These are phyloP conservation scores for Parotocinclus haroldoi DNA, from an alignment of 2,797 vertebrate species.

Conservation along the genomic window DNA sequence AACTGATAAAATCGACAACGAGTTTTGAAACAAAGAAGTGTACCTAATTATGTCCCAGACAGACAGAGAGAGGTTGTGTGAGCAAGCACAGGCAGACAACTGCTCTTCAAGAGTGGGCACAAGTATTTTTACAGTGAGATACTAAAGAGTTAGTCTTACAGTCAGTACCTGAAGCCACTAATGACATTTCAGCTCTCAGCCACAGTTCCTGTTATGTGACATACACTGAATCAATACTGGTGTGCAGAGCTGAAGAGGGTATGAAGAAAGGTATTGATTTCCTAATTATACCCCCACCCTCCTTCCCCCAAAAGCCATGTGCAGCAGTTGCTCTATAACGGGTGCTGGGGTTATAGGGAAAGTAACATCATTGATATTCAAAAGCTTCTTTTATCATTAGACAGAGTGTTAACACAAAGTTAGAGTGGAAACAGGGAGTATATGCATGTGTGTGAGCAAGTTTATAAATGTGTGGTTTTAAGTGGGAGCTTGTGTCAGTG, in stretches of 20 bases:
- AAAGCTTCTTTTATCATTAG: conserved; percentile 48
- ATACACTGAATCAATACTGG: conserved; percentile 46
- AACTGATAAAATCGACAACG: too few relatives aligned
- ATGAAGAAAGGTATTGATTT: conserved; percentile 53
- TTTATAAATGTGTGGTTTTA: conserved; percentile 30
- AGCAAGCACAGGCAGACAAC: background rate
- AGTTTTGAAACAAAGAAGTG: too few relatives aligned
- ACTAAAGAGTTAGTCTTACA: conserved; percentile 14
- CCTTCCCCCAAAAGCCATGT: conserved; percentile 36
- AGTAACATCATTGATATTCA: conserved; percentile 56
- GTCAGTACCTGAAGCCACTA: conserved; percentile 22
- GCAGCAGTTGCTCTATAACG: conserved; percentile 38
- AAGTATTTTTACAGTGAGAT: conserved; percentile 9
- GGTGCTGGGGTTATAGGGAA: conserved; percentile 37
- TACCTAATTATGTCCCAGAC: background rate
- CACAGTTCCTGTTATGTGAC: conserved; percentile 18
- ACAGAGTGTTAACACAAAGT: conserved; percentile 40
- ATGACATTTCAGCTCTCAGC: conserved; percentile 23
- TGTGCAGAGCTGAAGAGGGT: conserved; percentile 47
- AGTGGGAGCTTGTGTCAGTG: conserved; percentile 31
- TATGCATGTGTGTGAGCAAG: conserved; percentile 20
- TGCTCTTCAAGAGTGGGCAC: background rate
- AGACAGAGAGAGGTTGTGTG: conserved; percentile 1
- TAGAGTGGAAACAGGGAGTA: conserved; percentile 28
- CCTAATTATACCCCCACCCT: conserved; percentile 45